Base-by-base conservation (phyloP, 2,888 invertebrate genomes). In the Dysmachus trigonus region DNA sequence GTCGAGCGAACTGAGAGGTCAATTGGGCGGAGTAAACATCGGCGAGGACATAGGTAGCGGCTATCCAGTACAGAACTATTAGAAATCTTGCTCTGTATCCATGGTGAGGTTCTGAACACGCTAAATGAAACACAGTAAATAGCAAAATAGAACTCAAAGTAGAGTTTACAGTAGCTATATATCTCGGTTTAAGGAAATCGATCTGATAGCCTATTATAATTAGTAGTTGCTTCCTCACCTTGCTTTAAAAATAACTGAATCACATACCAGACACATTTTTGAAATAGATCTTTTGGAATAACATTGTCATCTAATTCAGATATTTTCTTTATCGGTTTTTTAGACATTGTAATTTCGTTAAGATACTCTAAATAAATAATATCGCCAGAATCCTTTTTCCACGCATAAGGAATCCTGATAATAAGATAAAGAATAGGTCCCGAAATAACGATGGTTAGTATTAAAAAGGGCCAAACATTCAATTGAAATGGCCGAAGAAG, bases 11-110 rank as follows among this genome's bases (percentile, higher is more conserved):
- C 31, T 96, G 92, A 2, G 96, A 96, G 10, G 96, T 96, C 87
- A 96, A 91, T 91, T 96, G 96, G 0, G 96, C 96, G 0, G 96
- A 96, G 90, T 96, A 96, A 93, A 96, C 95, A 90, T 96, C 96
- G 0, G 95, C 95, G 79, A 96, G 94, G 4, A 96, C 95, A 90
- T 96, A 96, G 0, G 96, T 96, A 1, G 95, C 95, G 35, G 95
- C 95, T n/a, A 96, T 93, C 82, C 95, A 95, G 76, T 96, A 93
- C 2, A 96, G 91, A 35, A 95, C 94, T 15, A 94, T 93, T n/a
- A 96, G 93, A 73, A 95, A 93, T 77, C 96, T 94, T 0, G 95
- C 94, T 89, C 95, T 95, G 89, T 94, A 94, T 1, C 94, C 95
- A 83, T 93, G 93, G 35, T 94, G 94, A 0, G 95, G 94, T 87